phyloP scores from a whole-genome alignment of 2,888 invertebrate genomes.

The Vanessa cardui region DNA sequence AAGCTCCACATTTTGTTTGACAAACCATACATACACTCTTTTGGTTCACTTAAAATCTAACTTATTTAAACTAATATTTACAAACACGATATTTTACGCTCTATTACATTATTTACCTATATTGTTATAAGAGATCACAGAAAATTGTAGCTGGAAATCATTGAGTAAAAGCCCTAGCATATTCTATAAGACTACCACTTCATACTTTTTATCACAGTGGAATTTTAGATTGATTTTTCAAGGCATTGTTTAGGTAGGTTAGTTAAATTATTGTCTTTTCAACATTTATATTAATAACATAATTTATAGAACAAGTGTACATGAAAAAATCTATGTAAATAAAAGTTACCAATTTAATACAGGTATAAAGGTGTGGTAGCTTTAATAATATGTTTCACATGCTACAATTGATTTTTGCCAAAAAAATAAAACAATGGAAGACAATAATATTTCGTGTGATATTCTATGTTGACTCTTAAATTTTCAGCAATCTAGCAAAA shows the following conservation, averaged over 20 bases:
- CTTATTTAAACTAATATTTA: slow-evolving; percentile 67
- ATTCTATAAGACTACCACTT: slow-evolving; percentile 77
- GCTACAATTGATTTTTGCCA: slow-evolving; percentile 78
- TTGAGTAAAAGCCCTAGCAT: slow-evolving; percentile 78
- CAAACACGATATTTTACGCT: slow-evolving; percentile 69
- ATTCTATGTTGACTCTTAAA: slow-evolving; percentile 44
- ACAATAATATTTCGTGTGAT: slow-evolving; percentile 53
- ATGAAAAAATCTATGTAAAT: slow-evolving; percentile 19
- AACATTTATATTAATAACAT: slow-evolving; percentile 30
- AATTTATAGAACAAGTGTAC: slow-evolving; percentile 22
- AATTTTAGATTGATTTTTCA: slow-evolving; percentile 64
- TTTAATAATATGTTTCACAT: slow-evolving; percentile 56
- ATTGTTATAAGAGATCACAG: slow-evolving; percentile 84
- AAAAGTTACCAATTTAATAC: slow-evolving; percentile 29
- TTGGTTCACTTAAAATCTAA: slow-evolving; percentile 69
- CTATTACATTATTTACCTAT: slow-evolving; percentile 78
- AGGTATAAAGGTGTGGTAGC: slow-evolving; percentile 58
- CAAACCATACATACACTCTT: slow-evolving; percentile 81
- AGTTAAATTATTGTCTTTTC: slow-evolving; percentile 70
- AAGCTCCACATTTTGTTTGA: slow-evolving; percentile 82
- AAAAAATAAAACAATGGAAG: slow-evolving; percentile 73
- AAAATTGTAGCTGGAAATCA: slow-evolving; percentile 84
- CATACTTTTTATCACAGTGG: slow-evolving; percentile 78
- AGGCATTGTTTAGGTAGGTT: slow-evolving; percentile 67
- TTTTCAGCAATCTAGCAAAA: slow-evolving; percentile 57